Base-by-base conservation (phyloP, 1,140 invertebrate species). In the Saccostrea cuccullata region DNA sequence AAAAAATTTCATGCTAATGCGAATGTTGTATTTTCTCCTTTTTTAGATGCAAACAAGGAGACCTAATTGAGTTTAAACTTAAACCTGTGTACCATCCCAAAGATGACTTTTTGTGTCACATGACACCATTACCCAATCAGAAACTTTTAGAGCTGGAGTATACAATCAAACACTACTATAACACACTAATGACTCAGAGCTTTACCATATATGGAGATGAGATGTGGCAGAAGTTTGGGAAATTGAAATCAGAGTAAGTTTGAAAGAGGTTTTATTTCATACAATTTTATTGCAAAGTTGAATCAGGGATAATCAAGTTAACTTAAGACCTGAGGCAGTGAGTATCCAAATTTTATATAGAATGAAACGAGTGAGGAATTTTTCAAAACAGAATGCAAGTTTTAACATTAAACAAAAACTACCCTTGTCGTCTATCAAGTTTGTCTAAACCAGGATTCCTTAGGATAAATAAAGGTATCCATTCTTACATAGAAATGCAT, bases 81-180 rank as follows among this genome's bases (percentile, higher is more conserved):
- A 86, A 91, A 55, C 93, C 93, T 3, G 83, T 89, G 9, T 93
- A 89, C 60, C 88, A 87, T 67, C 90, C 89, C 30, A 67, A 89
- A 73, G 87, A 88, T 36, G 77, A 91, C 13, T 93, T 91, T 86
- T 91, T 90, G 77, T 93, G 93, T 87, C 92, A 93, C 89, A 91
- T 93, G 85, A 84, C n/a, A 1, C 93, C 91, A 40, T 70, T 87
- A 17, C 64, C 84, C 47, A 85, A 89, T 83, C 91, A 92, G 85
- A 90, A 86, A 12, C 86, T 93, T 2, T 84, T 93, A 36, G 90
- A 92, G 70, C 47, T 93, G 40, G 89, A 90, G 11, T 93, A 92
- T 70, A 88, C 86, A 17, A 88, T 67, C 87, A 88, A 55, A 40
- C 86, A 89, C 26, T 85, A 89, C 86, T 89, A 58, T 85, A 90